Evolutionary conservation across 1,140 invertebrate species (phyloP), one percentile per base, ranked within the genome.

Genomic region (Drosophila azteca): DNA sequence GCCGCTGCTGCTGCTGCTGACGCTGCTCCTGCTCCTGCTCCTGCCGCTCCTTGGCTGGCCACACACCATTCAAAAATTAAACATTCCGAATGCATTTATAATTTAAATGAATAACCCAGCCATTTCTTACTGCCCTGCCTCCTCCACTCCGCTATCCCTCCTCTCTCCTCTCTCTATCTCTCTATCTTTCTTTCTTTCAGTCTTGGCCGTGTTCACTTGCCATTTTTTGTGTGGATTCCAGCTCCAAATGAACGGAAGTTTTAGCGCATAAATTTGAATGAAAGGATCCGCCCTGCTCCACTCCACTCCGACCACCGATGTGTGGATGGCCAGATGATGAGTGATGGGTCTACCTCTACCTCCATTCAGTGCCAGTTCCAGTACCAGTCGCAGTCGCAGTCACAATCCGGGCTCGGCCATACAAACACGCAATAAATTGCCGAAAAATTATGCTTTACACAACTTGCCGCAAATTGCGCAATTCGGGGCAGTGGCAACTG

Each of bases 61-160:
- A 69, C 74, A 69, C 73, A 76, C 83, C 66, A 87, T 87, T 87
- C 83, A 87, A 87, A 87, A 87, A 87, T 87, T 87, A 87, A 87
- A 88, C 83, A 88, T 87, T 75, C 83, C 79, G 83, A 88, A 88
- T 87, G 83, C 83, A 87, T 88, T 87, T 87, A 87, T 87, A 87
- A 87, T 87, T 87, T 87, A 87, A 87, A 87, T 87, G 83, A 87
- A 87, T 88, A 87, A 88, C 78, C 82, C 78, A 77, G 62, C 55
- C 72, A 62, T 68, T 77, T 81, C 74, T 77, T 81, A 68, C 61
- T 73, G 69, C 64, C 55, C 35, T 44, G 45, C 13, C 44, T 76
- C 20, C 24, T 31, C 52, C 46, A 59, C 41, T 26, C 39, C 31
- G n/a, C 9, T 20, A 39, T 64, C 41, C 17, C 17, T 20, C n/a